Base-by-base conservation (phyloP, 2,888 invertebrate species). In the Smittia sp. region DNA sequence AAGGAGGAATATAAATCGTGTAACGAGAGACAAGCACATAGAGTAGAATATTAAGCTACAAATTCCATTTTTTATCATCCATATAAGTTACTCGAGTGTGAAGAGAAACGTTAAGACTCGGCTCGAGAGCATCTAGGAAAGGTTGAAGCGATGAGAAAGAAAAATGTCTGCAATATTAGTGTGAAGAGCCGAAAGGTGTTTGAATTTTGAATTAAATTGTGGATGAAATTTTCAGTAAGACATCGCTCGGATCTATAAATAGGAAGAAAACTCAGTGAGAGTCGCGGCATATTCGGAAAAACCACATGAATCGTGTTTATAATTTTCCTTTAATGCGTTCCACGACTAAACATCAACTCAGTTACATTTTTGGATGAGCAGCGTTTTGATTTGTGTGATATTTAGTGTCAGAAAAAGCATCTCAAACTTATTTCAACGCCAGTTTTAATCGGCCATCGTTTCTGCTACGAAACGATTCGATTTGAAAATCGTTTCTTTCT, bases 151-250 rank as follows among this genome's bases (percentile, higher is more conserved):
- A 46, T 13, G 46, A 58, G 22, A 22, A 18, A 70, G 27, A 20
- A 25, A 70, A 70, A 70, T 70, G 54, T 70, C 69, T 70, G 22
- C 18, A 58, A 70, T 70, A 52, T 52, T 70, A 70, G 69, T 70
- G 69, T 70, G 69, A 70, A 70, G 58, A 58, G 58, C 58, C 9
- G 22, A 58, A 70, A 70, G 69, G 69, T 54, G 69, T 46, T 70
- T 54, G 69, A 70, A 70, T 70, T 54, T 54, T 52, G 46, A 70
- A 52, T 54, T 70, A 52, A 70, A 70, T 70, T 52, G 54, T 27
- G 54, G 52, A 70, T 54, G 11, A 65, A 67, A 67, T 41, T 58
- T 58, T 58, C 7, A 58, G n/a, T 18, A 58, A 58, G 2, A 58
- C 46, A 46, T 58, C 58, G 58, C 58, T 58, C 58, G 7, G 22